Conservation (phyloP, 2,797 vertebrate species). For the Syngnathus acus region DNA sequence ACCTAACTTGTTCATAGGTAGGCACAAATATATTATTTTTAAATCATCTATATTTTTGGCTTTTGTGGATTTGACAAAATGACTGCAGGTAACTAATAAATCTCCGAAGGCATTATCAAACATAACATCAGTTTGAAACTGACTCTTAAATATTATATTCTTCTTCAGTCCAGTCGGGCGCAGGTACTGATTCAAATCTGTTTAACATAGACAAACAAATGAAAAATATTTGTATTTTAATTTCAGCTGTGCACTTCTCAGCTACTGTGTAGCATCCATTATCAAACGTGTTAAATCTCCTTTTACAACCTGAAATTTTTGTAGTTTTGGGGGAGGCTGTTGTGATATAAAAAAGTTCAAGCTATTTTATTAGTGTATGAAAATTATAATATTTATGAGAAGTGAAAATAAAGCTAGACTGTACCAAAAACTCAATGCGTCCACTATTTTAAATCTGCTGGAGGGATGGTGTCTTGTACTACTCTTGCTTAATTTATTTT, state of each 20-base stretch:
- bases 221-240: not conserved
- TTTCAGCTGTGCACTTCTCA: slow-evolving; percentile 18
- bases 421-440: not conserved
- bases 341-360: slow-evolving; percentile 59
- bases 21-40: not conserved
- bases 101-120: not conserved
- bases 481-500: not conserved
- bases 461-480: not conserved
- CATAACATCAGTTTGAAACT: too few relatives aligned
- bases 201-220: not conserved
- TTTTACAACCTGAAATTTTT: slow-evolving; percentile 57
- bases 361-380: slow-evolving; percentile 88
- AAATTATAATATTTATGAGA: slow-evolving; percentile 83
- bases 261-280: slow-evolving; percentile 80
- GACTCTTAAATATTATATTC: too few relatives aligned
- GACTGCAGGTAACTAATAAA: too few relatives aligned
- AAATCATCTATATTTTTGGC: not conserved
- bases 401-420: slow-evolving; percentile 42
- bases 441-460: not conserved
- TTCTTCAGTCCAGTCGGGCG: not conserved
- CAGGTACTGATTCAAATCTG: not conserved
- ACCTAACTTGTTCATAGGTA: too few relatives aligned
- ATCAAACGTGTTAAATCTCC: slow-evolving; percentile 41
- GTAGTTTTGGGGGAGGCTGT: slow-evolving; percentile 68
- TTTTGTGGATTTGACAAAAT: not conserved